These are phyloP conservation scores for Bucco capensis DNA, from an alignment of 2,113 vertebrate genomes.

Conservation along the genomic window DNA sequence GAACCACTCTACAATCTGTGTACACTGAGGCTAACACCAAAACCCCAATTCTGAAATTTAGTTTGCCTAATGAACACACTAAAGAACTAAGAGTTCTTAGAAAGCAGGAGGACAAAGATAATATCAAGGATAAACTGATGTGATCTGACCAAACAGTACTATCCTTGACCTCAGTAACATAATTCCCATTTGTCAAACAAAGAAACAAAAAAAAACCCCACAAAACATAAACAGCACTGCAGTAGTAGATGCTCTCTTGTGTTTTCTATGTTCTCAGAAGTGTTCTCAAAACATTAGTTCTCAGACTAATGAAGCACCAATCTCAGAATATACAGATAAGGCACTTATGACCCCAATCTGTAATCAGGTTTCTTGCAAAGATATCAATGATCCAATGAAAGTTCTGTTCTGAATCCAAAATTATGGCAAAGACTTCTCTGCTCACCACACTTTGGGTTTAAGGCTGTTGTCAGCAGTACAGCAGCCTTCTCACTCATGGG, in stretches of 20 bases:
- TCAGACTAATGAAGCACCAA: neutral
- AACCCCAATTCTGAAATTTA: neutral
- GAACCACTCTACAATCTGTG: neutral
- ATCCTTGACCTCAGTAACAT: neutral
- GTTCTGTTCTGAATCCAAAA: neutral
- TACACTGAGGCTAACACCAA: neutral
- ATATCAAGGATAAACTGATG: neutral
- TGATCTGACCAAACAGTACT: neutral
- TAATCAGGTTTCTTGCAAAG: neutral
- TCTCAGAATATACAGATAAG: neutral
- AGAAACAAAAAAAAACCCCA: neutral
- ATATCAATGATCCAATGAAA: neutral
- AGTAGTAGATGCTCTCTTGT: neutral
- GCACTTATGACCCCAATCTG: neutral
- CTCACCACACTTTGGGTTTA: neutral
- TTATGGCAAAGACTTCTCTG: neutral
- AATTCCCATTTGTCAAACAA: neutral
- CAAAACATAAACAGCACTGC: neutral
- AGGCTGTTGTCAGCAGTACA: neutral
- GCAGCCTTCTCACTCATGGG: neutral
- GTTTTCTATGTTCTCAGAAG: neutral
- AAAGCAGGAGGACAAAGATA: neutral
- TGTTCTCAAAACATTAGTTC: neutral
- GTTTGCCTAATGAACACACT: neutral
- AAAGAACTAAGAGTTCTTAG: neutral